Evolutionary conservation across 2,113 vertebrate species (phyloP).

Genomic region (Addax nasomaculatus): DNA sequence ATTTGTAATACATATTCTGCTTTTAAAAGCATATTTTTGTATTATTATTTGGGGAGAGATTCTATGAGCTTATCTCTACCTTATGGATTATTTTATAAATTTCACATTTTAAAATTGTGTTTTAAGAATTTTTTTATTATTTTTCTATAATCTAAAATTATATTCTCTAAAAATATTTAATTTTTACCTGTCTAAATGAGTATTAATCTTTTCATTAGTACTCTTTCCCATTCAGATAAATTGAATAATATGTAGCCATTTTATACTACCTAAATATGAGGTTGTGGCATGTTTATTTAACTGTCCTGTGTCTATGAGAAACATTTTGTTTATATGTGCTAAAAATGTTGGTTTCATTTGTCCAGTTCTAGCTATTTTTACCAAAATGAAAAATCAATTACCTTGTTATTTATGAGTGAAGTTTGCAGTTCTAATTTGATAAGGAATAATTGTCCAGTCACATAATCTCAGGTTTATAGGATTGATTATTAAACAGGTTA

Average conservation of each 20-base stretch:
- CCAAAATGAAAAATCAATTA: background rate
- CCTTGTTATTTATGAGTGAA: background rate
- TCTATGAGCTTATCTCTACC: background rate
- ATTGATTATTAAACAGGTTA: conserved; percentile 20
- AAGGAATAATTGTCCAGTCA: background rate
- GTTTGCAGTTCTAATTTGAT: background rate
- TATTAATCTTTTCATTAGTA: background rate
- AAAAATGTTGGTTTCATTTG: conserved; percentile 14
- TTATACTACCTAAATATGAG: background rate
- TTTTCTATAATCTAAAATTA: background rate
- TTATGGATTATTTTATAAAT: background rate
- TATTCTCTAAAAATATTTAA: background rate
- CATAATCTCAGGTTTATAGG: background rate
- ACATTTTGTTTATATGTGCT: background rate
- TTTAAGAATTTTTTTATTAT: background rate
- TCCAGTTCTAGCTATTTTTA: background rate
- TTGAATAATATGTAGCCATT: background rate
- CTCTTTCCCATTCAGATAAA: background rate
- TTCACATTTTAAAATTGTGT: background rate
- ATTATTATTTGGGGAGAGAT: background rate
- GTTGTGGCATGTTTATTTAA: background rate
- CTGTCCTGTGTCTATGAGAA: background rate
- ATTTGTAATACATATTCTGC: background rate
- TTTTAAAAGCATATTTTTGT: background rate
- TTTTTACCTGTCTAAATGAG: background rate